These are phyloP conservation scores for Bimastos eiseni DNA, from an alignment of 2,888 invertebrate species.

Conservation along the genomic window DNA sequence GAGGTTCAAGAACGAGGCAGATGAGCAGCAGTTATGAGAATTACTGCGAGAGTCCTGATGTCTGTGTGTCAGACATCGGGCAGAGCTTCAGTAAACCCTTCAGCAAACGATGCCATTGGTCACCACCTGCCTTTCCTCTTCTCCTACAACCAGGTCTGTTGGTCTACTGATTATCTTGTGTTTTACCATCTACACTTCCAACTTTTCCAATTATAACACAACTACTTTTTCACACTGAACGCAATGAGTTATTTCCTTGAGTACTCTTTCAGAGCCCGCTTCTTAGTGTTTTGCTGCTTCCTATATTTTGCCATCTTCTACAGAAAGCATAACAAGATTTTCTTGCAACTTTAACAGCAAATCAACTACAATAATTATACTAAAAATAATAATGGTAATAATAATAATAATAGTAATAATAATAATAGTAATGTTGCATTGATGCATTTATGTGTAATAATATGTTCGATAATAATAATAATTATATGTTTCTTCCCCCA, in stretches of 20 bases:
- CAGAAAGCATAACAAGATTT: background rate
- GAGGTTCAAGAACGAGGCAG: background rate
- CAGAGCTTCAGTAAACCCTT: conserved; percentile 3
- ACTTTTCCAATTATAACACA: background rate
- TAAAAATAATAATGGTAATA: no score
- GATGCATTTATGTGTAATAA: no score
- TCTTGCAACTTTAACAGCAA: no score
- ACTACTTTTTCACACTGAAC: background rate
- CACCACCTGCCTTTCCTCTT: conserved; percentile 19
- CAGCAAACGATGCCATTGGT: background rate
- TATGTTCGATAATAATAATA: no score
- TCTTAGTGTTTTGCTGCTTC: background rate
- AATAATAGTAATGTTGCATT: no score
- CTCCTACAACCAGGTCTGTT: background rate
- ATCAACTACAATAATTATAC: no score
- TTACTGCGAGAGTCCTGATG: background rate
- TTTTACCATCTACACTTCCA: background rate
- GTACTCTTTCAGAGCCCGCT: background rate
- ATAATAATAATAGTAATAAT: no score
- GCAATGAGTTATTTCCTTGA: background rate
- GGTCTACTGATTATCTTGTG: background rate
- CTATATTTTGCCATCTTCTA: background rate
- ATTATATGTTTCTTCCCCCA: no score
- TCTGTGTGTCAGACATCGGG: background rate
- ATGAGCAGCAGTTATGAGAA: background rate